These are phyloP conservation scores for Octonoba sinensis DNA, from an alignment of 2,888 invertebrate genomes.

Conservation along the genomic window DNA sequence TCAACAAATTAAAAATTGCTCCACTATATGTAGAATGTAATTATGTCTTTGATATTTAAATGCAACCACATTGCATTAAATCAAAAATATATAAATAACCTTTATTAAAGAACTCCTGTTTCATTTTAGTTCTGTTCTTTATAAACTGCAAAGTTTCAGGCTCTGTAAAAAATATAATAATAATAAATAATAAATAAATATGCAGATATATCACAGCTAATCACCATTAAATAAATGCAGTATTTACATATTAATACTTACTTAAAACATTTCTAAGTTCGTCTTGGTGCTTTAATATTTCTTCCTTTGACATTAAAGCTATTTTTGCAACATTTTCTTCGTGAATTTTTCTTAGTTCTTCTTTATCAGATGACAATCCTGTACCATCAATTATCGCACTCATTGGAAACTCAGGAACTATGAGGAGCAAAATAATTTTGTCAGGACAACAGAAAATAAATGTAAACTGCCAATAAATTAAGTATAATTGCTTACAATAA, in stretches of 20 bases:
- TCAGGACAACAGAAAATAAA: background rate
- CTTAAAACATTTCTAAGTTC: conserved; percentile 30
- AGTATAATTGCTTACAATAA: no score
- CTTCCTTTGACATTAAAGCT: conserved; percentile 40
- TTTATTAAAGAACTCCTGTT: background rate
- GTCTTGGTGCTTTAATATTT: conserved; percentile 26
- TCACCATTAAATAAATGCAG: background rate
- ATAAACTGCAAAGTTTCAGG: conserved; percentile 32
- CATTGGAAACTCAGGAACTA: background rate
- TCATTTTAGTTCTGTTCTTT: conserved; percentile 5
- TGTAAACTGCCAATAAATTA: no score
- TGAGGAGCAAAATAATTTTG: background rate
- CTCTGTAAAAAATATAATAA: conserved; percentile 10
- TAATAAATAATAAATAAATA: background rate
- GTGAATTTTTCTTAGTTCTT: conserved; percentile 28
- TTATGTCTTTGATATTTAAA: background rate
- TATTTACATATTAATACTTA: conserved; percentile 5
- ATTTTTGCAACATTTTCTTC: conserved; percentile 43
- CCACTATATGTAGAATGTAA: no score
- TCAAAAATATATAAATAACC: background rate
- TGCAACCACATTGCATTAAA: background rate
- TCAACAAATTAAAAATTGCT: no score
- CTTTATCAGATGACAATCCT: conserved; percentile 19
- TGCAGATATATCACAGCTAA: background rate
- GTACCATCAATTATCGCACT: conserved; percentile 35